Conservation (phyloP, 2,888 invertebrate genomes). For the Lepidocyrtoides sp. region DNA sequence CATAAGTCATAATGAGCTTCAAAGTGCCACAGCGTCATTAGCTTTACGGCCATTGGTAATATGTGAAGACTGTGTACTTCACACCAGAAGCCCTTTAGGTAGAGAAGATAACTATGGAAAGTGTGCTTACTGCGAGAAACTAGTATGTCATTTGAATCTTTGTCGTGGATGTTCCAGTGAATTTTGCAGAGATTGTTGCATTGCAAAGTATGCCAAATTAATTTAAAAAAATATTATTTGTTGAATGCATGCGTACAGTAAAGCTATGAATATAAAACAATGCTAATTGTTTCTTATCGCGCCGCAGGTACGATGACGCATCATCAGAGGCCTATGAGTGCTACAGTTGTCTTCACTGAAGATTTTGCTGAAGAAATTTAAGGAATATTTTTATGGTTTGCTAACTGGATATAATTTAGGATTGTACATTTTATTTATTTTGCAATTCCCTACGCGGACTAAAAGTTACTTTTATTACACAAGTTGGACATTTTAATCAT, state of each 20-base stretch:
- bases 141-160: constrained; percentile 80
- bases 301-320: constrained; percentile 75
- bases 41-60: background rate
- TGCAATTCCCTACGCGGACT: no score
- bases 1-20: constrained; percentile 65
- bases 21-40: background rate
- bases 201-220: constrained; percentile 74
- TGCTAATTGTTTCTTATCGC: background rate
- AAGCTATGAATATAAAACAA: background rate
- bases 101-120: constrained; percentile 66
- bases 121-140: constrained; percentile 81
- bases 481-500: no score
- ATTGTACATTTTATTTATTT: no score
- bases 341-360: constrained; percentile 69
- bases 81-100: background rate
- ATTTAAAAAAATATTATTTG: background rate
- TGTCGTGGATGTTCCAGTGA: constrained; percentile 75
- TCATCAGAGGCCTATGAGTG: constrained; percentile 74
- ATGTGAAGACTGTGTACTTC: constrained; percentile 72
- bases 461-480: no score
- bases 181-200: constrained; percentile 81
- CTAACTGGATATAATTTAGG: no score
- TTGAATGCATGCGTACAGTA: background rate
- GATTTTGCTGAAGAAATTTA: no score
- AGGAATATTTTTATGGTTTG: no score